Evolutionary conservation across 2,888 invertebrate genomes (phyloP), one percentile per base, ranked within the genome.

Genomic region (Cetonia aurata): DNA sequence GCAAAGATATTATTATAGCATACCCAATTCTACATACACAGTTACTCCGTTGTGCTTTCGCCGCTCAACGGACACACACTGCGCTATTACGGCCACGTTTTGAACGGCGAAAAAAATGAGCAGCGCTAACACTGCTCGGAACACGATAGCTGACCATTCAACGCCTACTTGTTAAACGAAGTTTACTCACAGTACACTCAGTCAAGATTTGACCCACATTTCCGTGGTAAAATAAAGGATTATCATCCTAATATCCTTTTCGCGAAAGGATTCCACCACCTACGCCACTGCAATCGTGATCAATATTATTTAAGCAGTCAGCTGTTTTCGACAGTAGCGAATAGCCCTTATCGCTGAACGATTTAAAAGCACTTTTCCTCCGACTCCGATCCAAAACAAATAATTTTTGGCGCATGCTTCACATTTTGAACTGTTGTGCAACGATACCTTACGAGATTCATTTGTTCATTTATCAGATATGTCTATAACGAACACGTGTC

Each of bases 151-250:
- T 55, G 37, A 67, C 71, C 60, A 57, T 67, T 67, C 42, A 69
- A 71, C 72, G 72, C 72, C 72, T 72, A 72, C 72, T 59, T 12
- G 66, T 42, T 59, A 56, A 55, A 57, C 44, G 67, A 55, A 62
- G 70, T 56, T 70, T 42, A 75, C 75, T 74, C 73, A 25, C 25
- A 10, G 37, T 37, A 37, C 37, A 37, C 9, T 69, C 66, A 71
- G 72, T 72, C 71, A 50, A 75, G 76, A 75, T 74, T 62, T 76
- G 76, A 75, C 76, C 76, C 72, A 76, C 72, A 73, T 62, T 48
- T 37, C n/a, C 33, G 17, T 37, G 9, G 65, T 46, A 65, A 68
- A 74, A 72, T 17, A 67, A 15, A 59, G n/a, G 70, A 50, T 55
- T 70, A 67, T 37, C 19, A 41, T n/a, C 48, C 48, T 46, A 52